A percentile compares a stretch with the other conserved stretches of the same genome.
phyloP scores from a whole-genome alignment of 1,140 invertebrate genomes.

The Drosophila lacertosa region DNA sequence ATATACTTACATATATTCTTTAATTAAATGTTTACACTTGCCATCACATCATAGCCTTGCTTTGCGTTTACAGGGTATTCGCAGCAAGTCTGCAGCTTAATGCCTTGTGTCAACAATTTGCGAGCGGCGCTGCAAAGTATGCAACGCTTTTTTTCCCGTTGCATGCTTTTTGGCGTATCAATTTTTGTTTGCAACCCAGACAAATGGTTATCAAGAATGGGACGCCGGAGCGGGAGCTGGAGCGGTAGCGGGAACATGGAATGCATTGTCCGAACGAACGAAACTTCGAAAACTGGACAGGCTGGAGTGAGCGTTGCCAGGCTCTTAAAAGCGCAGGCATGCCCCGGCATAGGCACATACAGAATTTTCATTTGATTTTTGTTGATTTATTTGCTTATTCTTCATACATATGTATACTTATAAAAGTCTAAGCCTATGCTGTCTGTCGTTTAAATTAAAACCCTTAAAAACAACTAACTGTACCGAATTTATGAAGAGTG shows the following conservation, averaged over 20 bases:
- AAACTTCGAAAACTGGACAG: slow-evolving; percentile 41
- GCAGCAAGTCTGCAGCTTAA: slow-evolving; percentile 46
- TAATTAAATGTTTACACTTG: no score
- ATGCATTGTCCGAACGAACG: slow-evolving; percentile 72
- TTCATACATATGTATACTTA: slow-evolving; percentile 60
- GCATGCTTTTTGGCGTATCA: slow-evolving; percentile 69
- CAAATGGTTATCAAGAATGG: not conserved
- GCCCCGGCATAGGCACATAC: slow-evolving; percentile 56
- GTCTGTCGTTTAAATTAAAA: slow-evolving; percentile 72
- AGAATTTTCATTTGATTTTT: slow-evolving; percentile 59
- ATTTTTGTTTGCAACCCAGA: slow-evolving; percentile 57
- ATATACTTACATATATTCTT: no score
- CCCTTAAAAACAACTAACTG: slow-evolving; percentile 71
- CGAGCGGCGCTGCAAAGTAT: slow-evolving; percentile 59
- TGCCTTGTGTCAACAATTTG: slow-evolving; percentile 77
- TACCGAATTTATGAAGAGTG: slow-evolving; percentile 45
- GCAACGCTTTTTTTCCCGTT: slow-evolving; percentile 52
- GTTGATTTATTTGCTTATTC: slow-evolving; percentile 76
- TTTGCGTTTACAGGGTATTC: slow-evolving; percentile 13
- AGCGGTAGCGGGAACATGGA: slow-evolving; percentile 14
- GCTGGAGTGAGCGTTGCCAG: not conserved
- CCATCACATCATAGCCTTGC: not conserved
- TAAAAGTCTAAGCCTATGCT: slow-evolving; percentile 63
- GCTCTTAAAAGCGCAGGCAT: slow-evolving; percentile 57
- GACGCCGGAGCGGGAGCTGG: no score